Conservation (phyloP, 2,113 vertebrate genomes). For the Cathartes aura region DNA sequence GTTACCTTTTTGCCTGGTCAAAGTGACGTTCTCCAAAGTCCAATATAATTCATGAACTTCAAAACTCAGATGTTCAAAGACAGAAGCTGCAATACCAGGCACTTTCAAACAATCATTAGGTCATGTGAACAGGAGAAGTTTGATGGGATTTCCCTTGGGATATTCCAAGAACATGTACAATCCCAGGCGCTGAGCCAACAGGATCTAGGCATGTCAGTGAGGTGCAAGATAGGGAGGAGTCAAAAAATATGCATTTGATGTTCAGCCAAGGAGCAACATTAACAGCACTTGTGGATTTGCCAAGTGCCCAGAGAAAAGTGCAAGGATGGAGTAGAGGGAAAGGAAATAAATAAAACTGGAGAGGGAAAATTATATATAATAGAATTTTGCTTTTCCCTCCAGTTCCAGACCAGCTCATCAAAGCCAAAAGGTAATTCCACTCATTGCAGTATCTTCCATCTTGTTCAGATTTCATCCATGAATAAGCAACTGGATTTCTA, state of each 20-base stretch:
- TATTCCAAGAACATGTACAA: slow-evolving; percentile 8
- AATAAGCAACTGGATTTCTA: neutral
- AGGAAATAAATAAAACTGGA: neutral
- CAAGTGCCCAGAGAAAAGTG: slow-evolving; percentile 27
- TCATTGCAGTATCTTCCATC: slow-evolving; percentile 20
- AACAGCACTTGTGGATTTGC: neutral
- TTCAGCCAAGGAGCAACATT: slow-evolving; percentile 25
- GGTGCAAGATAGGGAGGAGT: neutral
- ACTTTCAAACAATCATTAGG: slow-evolving; percentile 22
- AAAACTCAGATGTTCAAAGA: neutral
- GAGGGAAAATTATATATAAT: neutral
- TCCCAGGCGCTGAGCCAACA: slow-evolving; percentile 8
- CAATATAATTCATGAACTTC: slow-evolving; percentile 9
- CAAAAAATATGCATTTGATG: neutral
- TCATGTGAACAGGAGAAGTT: neutral
- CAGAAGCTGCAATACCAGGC: slow-evolving; percentile 15
- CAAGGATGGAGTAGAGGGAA: neutral
- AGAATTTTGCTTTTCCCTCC: neutral
- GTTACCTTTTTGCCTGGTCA: neutral
- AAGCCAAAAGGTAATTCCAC: slow-evolving; percentile 48
- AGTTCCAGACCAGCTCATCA: neutral
- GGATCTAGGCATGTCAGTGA: neutral
- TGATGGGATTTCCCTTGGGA: slow-evolving; percentile 22
- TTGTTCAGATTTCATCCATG: slow-evolving; percentile 13
- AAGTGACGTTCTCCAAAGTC: slow-evolving; percentile 12